Conservation (phyloP, 2,113 vertebrate species). For the Lycocorax pyrrhopterus region DNA sequence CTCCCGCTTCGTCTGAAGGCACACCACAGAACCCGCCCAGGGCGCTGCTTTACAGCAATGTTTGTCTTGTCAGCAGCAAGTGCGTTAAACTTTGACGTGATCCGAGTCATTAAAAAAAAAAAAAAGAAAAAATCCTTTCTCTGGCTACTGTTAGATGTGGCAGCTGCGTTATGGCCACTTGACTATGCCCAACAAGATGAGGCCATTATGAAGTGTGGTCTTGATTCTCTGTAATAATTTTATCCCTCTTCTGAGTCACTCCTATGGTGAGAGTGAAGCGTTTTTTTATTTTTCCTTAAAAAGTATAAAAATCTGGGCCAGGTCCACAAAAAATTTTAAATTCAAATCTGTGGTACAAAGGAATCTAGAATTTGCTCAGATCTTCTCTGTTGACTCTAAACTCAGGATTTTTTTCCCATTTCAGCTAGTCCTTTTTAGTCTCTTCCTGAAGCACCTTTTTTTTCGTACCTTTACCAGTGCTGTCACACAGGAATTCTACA, state of each 20-base stretch:
- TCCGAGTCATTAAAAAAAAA: neutral
- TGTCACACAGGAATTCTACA: neutral
- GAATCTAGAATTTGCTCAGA: neutral
- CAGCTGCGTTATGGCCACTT: neutral
- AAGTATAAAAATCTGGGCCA: neutral
- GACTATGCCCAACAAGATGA: neutral
- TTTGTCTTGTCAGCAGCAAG: neutral
- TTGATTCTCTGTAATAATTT: neutral
- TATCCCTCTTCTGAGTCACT: neutral
- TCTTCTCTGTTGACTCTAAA: neutral
- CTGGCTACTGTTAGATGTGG: rapidly evolving
- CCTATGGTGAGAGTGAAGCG: neutral
- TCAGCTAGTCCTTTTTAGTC: neutral
- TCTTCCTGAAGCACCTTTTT: neutral
- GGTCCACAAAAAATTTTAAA: neutral
- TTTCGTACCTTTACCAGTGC: neutral
- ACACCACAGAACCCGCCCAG: rapidly evolving
- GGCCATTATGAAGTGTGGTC: neutral
- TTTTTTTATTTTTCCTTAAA: neutral
- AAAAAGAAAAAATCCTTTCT: neutral
- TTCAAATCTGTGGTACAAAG: neutral
- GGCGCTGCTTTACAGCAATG: rapidly evolving
- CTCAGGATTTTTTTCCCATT: rapidly evolving
- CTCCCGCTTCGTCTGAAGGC: rapidly evolving
- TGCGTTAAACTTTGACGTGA: neutral